Base-by-base conservation (phyloP, 30 jellyfish, hydroid and myxozoan species). In the Clytia hemisphaerica region DNA sequence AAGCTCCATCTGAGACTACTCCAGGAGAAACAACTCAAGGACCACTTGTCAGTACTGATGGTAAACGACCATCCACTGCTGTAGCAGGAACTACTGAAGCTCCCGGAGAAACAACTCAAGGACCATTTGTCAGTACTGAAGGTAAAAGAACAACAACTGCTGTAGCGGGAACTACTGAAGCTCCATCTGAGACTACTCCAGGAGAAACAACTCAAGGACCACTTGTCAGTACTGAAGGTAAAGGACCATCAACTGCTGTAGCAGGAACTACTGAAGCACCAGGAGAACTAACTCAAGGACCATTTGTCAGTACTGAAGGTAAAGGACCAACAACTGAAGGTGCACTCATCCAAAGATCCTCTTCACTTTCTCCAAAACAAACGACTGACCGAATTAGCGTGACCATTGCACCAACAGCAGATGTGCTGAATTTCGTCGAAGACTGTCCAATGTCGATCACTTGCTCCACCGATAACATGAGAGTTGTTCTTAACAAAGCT, bases 371-470 rank as follows among this genome's bases (percentile, higher is more conserved):
- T 37, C 70, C 26, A 21, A 57, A 21, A 1, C n/a, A n/a, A n/a
- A n/a, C n/a, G n/a, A n/a, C 66, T 51, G 66, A 16, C 0, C 14
- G 25, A 0, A n/a, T n/a, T n/a, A n/a, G n/a, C n/a, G 51, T 34
- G 35, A 51, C 35, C 32, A 51, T 59, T 2, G 58, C n/a, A 59
- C 36, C 29, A 5, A 62, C 12, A 18, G 28, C 18, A 0, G 64
- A 34, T 25, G 61, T 38, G 24, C 24, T 82, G 29, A 59, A 73
- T 3, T 57, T 82, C 66, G 78, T 73, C 65, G 91, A 82, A 45
- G 29, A 58, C 24, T 83, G 95, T 54, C 92, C 85, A 0, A 74
- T 83, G 95, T 50, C 51, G 10, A 65, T 83, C 16, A 36, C 58
- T 2, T 83, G 95, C 32, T 29, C 18, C 2, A 22, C 85, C 7